phyloP scores from a whole-genome alignment of 2,888 invertebrate species.

The Lysandra bellargus region DNA sequence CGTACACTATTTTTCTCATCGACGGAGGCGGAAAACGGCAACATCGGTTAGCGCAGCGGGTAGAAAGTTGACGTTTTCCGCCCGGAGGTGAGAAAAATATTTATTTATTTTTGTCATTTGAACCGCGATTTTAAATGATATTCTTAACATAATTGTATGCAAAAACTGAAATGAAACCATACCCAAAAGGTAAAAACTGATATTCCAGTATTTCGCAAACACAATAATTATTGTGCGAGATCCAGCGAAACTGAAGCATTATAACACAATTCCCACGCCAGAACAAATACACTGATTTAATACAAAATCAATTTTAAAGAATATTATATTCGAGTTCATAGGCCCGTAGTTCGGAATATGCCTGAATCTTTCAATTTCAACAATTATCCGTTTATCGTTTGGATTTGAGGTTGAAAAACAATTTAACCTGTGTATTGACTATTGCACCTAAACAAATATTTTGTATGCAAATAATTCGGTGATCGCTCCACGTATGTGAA shows the following conservation, averaged over 20 bases:
- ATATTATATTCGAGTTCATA: background rate
- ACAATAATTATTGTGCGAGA: constrained; percentile 27
- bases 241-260: constrained; percentile 25
- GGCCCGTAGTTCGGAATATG: constrained; percentile 7
- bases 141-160: background rate
- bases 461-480: background rate
- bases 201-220: background rate
- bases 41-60: too few relatives aligned
- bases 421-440: background rate
- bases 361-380: constrained; percentile 35
- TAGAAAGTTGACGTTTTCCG: too few relatives aligned
- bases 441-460: background rate
- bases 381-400: constrained; percentile 34
- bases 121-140: background rate
- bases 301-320: constrained; percentile 32
- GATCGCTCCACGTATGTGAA: too few relatives aligned
- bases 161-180: background rate
- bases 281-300: constrained; percentile 33
- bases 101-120: background rate
- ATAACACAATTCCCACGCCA: constrained; percentile 26
- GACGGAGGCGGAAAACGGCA: too few relatives aligned
- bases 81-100: too few relatives aligned
- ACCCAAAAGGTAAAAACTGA: background rate
- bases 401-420: background rate
- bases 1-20: too few relatives aligned